phyloP scores from a whole-genome alignment of 2,113 vertebrate genomes.

The Semnornis frantzii region DNA sequence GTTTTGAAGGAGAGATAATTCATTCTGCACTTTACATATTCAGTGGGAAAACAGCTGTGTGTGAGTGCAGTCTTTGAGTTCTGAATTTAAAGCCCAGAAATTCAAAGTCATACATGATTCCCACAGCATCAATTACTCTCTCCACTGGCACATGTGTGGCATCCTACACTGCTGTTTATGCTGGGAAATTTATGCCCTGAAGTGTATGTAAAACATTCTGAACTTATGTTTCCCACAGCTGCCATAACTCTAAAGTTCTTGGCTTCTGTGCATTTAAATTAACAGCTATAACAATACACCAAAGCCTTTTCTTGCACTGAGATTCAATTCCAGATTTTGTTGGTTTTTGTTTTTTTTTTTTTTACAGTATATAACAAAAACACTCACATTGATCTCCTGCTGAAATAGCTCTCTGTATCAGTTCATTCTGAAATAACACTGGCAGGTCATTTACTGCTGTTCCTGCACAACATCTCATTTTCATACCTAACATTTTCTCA shows the following conservation, averaged over 20 bases:
- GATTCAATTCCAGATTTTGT: slow-evolving; percentile 4
- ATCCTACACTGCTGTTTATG: slow-evolving; percentile 8
- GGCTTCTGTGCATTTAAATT: slow-evolving; percentile 13
- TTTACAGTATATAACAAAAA: not conserved
- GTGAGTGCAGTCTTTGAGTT: slow-evolving; percentile 7
- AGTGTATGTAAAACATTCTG: not conserved
- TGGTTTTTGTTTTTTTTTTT: not conserved
- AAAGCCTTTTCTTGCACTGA: not conserved
- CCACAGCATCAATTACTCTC: slow-evolving; percentile 50
- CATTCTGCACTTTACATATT: not conserved
- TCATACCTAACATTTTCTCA: not conserved
- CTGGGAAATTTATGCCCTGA: slow-evolving; percentile 46
- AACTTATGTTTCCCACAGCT: slow-evolving; percentile 37
- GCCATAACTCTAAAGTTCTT: slow-evolving; percentile 24
- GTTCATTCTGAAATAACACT: not conserved
- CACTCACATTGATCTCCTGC: not conserved
- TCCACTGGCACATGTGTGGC: slow-evolving; percentile 5
- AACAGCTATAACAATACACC: not conserved
- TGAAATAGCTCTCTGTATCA: not conserved
- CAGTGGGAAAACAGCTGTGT: slow-evolving; percentile 15
- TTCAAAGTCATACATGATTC: slow-evolving; percentile 41
- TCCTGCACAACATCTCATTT: not conserved
- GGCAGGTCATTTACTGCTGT: not conserved
- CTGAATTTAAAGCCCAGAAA: slow-evolving; percentile 49
- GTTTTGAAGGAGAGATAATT: not conserved